Evolutionary conservation across 1,140 invertebrate species (phyloP).

Genomic region (Anoplophora glabripennis): DNA sequence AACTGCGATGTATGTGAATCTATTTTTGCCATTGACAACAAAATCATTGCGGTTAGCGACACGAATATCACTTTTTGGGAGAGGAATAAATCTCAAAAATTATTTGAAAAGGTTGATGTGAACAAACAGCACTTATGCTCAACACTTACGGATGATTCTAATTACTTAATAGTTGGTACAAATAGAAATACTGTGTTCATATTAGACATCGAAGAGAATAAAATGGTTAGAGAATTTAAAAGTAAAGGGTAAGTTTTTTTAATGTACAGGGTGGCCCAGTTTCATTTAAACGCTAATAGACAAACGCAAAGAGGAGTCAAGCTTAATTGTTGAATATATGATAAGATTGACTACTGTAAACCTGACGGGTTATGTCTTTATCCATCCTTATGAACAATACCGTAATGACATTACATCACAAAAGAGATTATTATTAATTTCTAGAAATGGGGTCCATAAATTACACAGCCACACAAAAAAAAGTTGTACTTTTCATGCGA

Average conservation of each 20-base stretch:
- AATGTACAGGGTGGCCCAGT: no score
- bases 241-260: slow-evolving; percentile 10
- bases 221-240: slow-evolving; percentile 8
- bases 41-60: slow-evolving; percentile 6
- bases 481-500: no score
- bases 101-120: neutral
- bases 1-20: slow-evolving; percentile 7
- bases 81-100: neutral
- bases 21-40: slow-evolving; percentile 1
- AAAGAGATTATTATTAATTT: no score
- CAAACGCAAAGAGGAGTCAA: no score
- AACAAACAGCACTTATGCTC: slow-evolving; percentile 2
- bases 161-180: slow-evolving; percentile 16
- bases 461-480: no score
- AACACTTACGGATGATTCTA: slow-evolving; percentile 10
- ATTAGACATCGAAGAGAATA: slow-evolving; percentile 9
- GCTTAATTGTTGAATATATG: no score
- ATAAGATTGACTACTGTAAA: no score
- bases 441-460: no score
- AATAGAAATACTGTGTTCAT: slow-evolving; percentile 10
- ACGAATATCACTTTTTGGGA: slow-evolving; percentile 8
- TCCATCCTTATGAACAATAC: no score
- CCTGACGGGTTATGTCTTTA: no score
- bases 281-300: no score
- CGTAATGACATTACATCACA: no score